Conservation (phyloP, 2,113 vertebrate genomes). For the Paraplagusia blochii region DNA sequence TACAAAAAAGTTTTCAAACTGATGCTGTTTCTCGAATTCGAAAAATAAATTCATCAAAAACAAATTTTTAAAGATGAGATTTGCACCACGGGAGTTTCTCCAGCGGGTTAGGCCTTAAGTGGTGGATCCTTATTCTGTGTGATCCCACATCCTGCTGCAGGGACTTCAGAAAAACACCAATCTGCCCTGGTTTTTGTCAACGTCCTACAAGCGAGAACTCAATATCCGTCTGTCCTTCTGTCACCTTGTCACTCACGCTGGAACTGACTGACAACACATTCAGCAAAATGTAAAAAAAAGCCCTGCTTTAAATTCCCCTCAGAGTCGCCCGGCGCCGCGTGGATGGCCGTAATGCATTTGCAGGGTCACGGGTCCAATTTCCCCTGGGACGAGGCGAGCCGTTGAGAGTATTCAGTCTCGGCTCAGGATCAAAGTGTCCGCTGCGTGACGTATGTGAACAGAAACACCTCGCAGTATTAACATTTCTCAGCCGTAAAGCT, state of each 20-base stretch:
- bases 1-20: too few relatives aligned
- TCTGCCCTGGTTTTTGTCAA: neutral
- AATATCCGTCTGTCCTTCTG: neutral
- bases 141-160: too few relatives aligned
- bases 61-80: too few relatives aligned
- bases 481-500: slow-evolving; percentile 8
- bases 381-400: slow-evolving; percentile 16
- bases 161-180: neutral
- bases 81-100: too few relatives aligned
- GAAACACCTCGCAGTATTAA: neutral
- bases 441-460: slow-evolving; percentile 10
- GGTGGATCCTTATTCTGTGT: too few relatives aligned
- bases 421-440: slow-evolving; percentile 18
- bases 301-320: slow-evolving; percentile 43
- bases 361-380: slow-evolving; percentile 29
- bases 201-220: slow-evolving; percentile 9
- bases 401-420: neutral
- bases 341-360: neutral
- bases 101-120: too few relatives aligned
- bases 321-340: slow-evolving; percentile 1
- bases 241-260: slow-evolving; percentile 26
- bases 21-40: too few relatives aligned
- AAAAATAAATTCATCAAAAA: too few relatives aligned
- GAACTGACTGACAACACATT: slow-evolving; percentile 8
- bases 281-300: slow-evolving; percentile 51